Base-by-base conservation (phyloP, 2,797 vertebrate species). In the Poeciliopsis paucimaculata region DNA sequence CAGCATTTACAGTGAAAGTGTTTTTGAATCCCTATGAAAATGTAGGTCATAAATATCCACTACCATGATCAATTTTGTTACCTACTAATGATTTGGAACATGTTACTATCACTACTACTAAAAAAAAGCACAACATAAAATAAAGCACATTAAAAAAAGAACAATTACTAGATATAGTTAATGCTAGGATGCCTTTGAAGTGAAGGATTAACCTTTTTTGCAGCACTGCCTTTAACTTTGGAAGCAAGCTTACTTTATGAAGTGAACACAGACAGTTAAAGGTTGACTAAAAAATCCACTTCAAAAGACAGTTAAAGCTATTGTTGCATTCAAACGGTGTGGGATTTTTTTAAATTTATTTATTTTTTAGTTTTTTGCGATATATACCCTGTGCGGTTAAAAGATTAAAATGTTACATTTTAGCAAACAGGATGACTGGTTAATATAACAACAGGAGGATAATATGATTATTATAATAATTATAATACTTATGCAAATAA, bases 241-340 rank as follows among this genome's bases (percentile, higher is more conserved):
- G 60, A 34, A 31, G 31, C 28, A 62, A 5, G n/a, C 60, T 34
- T 16, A 18, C 55, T 57, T 57, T 28, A 60, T 39, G 62, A 39
- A 66, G 36, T 39, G 11, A 26, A 39, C 36, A 68, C 64, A 66
- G 62, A 64, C 18, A 26, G 64, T 68, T 26, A 41, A 68, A 41
- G 20, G 5, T 68, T 68, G 36, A 68, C 36, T 41, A 62, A 62
- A 62, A 62, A 12, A 62, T 34, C 5, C 13, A 34, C 28, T 62
- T 34, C 15, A 31, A 31, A 28, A 15, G 13, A 34, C 31, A 34
- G 31, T 34, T 34, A 34, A 1, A 31, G 31, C 36, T 72, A 1
- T 18, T 75, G 88, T 77, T 79, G 74, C 83, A 57, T 90, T 90
- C 47, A 81, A 0, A 6, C 43, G 0, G 26, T 72, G 46, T 82